These are phyloP conservation scores for Antechinus stuartii DNA, from an alignment of 2,113 vertebrate species.

Conservation along the genomic window DNA sequence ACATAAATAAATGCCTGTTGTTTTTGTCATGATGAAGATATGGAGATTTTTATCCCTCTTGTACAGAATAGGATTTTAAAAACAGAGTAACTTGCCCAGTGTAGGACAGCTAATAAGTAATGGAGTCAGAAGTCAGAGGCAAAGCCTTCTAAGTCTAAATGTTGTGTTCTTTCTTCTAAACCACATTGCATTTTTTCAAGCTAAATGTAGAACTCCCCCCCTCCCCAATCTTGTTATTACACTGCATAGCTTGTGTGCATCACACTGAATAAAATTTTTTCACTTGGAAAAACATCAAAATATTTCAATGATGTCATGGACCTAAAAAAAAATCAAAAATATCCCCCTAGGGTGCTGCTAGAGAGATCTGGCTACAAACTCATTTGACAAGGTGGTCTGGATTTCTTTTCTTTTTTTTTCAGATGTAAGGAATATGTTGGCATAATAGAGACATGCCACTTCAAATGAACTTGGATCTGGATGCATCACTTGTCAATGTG, in stretches of 20 bases:
- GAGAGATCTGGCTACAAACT: neutral
- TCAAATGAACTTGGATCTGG: neutral
- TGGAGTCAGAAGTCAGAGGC: neutral
- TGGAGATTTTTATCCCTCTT: neutral
- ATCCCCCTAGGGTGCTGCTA: neutral
- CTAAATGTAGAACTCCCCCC: neutral
- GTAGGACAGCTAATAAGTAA: neutral
- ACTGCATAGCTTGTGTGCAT: neutral
- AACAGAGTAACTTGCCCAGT: neutral
- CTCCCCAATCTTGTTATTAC: slow-evolving; percentile 10
- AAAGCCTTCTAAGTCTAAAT: neutral
- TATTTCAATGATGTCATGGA: slow-evolving; percentile 17
- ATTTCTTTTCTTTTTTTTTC: neutral
- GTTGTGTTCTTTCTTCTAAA: neutral
- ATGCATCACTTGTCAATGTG: neutral
- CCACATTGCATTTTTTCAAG: neutral
- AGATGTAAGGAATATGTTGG: fast-evolving
- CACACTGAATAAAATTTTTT: slow-evolving; percentile 14
- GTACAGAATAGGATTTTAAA: neutral
- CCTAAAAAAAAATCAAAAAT: neutral
- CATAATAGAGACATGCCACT: neutral
- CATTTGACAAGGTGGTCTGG: neutral
- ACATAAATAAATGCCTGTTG: neutral
- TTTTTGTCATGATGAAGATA: neutral
- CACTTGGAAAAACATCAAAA: slow-evolving; percentile 17